phyloP scores from a whole-genome alignment of 2,113 vertebrate genomes.

The Corapipo altera region DNA sequence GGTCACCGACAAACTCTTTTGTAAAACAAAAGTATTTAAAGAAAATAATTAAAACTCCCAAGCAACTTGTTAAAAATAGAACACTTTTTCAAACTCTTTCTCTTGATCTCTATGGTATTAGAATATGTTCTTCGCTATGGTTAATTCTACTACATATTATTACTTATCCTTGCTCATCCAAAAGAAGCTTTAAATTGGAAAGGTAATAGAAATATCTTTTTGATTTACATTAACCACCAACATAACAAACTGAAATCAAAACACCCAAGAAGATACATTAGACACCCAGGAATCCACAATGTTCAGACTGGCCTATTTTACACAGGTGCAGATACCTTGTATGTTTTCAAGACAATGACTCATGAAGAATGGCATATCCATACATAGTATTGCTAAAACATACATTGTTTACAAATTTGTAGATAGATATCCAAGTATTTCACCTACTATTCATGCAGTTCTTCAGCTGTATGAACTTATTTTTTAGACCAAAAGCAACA shows the following conservation, averaged over 20 bases:
- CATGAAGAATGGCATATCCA: not conserved
- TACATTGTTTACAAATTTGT: not conserved
- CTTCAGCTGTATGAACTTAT: not conserved
- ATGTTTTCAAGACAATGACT: not conserved
- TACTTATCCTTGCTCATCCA: not conserved
- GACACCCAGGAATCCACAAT: not conserved
- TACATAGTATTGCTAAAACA: not conserved
- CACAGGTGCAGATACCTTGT: not conserved
- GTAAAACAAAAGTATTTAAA: not conserved
- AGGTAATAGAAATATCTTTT: not conserved
- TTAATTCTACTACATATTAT: not conserved
- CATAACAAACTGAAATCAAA: not conserved
- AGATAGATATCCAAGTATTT: not conserved
- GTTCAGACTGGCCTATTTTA: not conserved
- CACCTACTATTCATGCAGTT: not conserved
- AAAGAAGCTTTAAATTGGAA: not conserved
- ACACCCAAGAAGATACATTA: not conserved
- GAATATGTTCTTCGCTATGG: not conserved
- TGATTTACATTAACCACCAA: not conserved
- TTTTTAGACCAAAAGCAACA: not conserved
- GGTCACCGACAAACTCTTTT: constrained; percentile 77
- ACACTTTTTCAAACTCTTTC: not conserved
- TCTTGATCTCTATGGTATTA: not conserved
- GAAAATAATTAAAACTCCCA: not conserved
- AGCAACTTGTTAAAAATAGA: not conserved